phyloP scores from a whole-genome alignment of 2,113 vertebrate species.

The Trematomus loennbergii region DNA sequence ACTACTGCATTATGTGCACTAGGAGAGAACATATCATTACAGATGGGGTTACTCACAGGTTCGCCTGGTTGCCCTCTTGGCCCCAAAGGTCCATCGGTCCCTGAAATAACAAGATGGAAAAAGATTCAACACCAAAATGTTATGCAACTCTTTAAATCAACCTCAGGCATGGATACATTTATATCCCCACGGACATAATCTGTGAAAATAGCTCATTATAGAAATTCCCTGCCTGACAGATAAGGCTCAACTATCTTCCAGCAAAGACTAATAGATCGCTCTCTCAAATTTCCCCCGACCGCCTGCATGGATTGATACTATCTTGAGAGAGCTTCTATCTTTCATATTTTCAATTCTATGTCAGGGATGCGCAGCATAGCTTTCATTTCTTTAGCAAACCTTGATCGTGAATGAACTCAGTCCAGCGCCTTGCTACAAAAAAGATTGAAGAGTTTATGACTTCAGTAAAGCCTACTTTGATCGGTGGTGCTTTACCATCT shows the following conservation, averaged over 20 bases:
- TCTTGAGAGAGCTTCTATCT: conserved; percentile 49
- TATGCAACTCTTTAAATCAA: conserved; percentile 22
- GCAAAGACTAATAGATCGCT: conserved; percentile 56
- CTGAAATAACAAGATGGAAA: conserved; percentile 74
- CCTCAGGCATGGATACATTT: conserved; percentile 40
- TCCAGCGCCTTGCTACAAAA: conserved; percentile 6
- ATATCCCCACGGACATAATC: conserved; percentile 58
- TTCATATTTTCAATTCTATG: conserved; percentile 50
- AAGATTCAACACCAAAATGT: conserved; percentile 35
- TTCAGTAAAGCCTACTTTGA: conserved; percentile 45
- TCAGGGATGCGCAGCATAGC: conserved; percentile 28
- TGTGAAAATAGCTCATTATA: conserved; percentile 67
- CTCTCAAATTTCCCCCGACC: conserved; percentile 31
- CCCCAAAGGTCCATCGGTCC: conserved; percentile 87
- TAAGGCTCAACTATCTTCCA: conserved; percentile 55
- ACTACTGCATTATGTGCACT: not conserved
- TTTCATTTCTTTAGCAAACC: conserved; percentile 51
- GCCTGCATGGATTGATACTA: conserved; percentile 47
- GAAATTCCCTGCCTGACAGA: conserved; percentile 63
- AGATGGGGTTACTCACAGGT: conserved; percentile 86
- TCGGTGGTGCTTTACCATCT: conserved; percentile 27
- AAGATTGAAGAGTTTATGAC: conserved; percentile 33
- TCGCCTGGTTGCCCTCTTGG: conserved; percentile 91
- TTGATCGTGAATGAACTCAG: conserved; percentile 37
- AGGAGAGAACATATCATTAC: not conserved